Percentiles rank a stretch among this genome's conserved stretches.
These are phyloP conservation scores for Hemichromis elongatus DNA, from an alignment of 2,113 vertebrate species.

Conservation along the genomic window DNA sequence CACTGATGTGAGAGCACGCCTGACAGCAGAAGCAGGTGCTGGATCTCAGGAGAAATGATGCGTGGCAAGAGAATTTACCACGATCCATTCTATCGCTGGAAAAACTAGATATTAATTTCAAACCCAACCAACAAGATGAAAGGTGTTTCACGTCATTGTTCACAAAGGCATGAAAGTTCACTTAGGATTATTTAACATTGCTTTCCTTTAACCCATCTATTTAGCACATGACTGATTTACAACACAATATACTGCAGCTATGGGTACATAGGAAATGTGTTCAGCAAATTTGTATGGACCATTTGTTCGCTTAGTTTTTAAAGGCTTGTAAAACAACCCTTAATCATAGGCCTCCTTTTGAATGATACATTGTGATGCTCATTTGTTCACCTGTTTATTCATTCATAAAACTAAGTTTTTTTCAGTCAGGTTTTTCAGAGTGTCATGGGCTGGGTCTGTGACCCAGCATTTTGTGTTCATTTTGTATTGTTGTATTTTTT, in stretches of 20 bases:
- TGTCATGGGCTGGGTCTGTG: neutral
- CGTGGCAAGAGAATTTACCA: conserved; percentile 4
- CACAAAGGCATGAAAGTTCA: neutral
- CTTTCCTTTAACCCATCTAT: neutral
- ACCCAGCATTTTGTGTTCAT: neutral
- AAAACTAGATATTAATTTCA: neutral
- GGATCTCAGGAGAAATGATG: neutral
- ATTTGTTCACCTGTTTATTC: neutral
- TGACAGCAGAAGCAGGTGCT: neutral
- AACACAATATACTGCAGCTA: neutral
- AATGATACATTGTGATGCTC: neutral
- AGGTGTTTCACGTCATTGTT: neutral
- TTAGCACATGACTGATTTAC: neutral
- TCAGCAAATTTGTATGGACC: neutral
- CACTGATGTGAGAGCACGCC: neutral
- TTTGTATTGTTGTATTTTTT: neutral
- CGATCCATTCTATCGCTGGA: neutral
- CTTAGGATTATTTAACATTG: neutral
- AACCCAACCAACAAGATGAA: neutral
- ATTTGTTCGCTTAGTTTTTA: neutral
- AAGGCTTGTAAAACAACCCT: neutral
- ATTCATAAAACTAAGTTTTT: neutral
- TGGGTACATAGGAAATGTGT: neutral
- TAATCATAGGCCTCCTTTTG: neutral
- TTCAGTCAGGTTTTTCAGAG: no score